Evolutionary conservation across 2,113 vertebrate genomes (phyloP).

Genomic region (Lanius ludovicianus): DNA sequence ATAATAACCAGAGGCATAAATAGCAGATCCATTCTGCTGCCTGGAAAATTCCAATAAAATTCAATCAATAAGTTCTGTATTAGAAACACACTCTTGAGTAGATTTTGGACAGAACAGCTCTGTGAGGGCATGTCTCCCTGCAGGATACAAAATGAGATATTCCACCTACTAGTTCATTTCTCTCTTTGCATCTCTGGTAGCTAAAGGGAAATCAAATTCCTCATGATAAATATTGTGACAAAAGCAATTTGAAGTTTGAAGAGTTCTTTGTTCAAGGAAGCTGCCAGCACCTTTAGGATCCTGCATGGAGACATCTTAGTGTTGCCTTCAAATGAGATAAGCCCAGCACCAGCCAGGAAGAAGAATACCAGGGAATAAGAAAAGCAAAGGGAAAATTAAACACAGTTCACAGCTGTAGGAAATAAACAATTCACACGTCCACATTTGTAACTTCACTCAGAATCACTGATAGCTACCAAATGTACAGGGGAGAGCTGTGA

Average conservation of each 20-base stretch:
- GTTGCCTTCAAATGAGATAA: slow-evolving; percentile 5
- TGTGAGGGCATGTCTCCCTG: slow-evolving; percentile 38
- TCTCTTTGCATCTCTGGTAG: slow-evolving; percentile 33
- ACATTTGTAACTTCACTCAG: not conserved
- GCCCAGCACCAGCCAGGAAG: not conserved
- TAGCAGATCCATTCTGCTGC: slow-evolving; percentile 43
- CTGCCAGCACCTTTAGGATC: slow-evolving; percentile 43
- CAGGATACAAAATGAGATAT: slow-evolving; percentile 57
- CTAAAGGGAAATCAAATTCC: slow-evolving; percentile 63
- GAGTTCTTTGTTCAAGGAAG: slow-evolving; percentile 47
- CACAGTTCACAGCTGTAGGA: not conserved
- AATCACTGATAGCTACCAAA: not conserved
- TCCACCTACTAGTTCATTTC: slow-evolving; percentile 37
- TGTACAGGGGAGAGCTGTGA: not conserved
- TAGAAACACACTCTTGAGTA: slow-evolving; percentile 42
- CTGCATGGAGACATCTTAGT: not conserved
- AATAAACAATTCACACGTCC: slow-evolving; percentile 5
- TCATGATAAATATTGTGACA: slow-evolving; percentile 52
- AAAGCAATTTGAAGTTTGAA: slow-evolving; percentile 59
- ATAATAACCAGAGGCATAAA: slow-evolving; percentile 9
- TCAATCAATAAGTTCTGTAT: slow-evolving; percentile 36
- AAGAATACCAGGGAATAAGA: not conserved
- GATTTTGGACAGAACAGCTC: not conserved
- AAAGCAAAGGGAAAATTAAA: not conserved
- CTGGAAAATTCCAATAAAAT: slow-evolving; percentile 41